phyloP scores from a whole-genome alignment of 2,888 invertebrate species.

The Metacarcinus magister region DNA sequence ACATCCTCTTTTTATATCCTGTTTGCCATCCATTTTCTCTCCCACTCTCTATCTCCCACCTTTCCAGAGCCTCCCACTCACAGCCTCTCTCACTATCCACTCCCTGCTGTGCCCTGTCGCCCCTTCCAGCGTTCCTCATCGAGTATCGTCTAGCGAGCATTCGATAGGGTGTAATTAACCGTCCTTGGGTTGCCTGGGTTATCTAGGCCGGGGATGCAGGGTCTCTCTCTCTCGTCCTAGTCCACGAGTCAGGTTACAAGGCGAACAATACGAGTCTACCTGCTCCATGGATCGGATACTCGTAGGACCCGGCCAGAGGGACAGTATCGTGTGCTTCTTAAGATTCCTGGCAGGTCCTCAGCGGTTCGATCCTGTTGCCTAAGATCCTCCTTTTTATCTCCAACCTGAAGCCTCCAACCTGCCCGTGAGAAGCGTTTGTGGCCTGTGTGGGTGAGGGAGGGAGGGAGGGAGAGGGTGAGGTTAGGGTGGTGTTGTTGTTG shows the following conservation, averaged over 20 bases:
- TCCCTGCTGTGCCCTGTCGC: not conserved
- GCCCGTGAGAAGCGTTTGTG: slow-evolving; percentile 52
- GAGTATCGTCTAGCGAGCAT: slow-evolving; percentile 67
- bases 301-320: slow-evolving; percentile 49
- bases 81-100: not conserved
- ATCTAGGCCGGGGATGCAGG: slow-evolving; percentile 55
- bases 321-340: slow-evolving; percentile 72
- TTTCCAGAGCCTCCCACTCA: not conserved
- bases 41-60: not conserved
- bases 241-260: slow-evolving; percentile 57
- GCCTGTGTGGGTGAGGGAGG: not conserved
- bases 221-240: slow-evolving; percentile 3
- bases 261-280: slow-evolving; percentile 69
- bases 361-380: slow-evolving; percentile 64
- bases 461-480: slow-evolving; percentile 3
- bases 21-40: not conserved
- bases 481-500: not conserved
- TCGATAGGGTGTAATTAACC: slow-evolving; percentile 74
- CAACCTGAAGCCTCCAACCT: not conserved
- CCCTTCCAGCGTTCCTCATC: slow-evolving; percentile 54
- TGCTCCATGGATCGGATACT: slow-evolving; percentile 64
- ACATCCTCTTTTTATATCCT: not conserved
- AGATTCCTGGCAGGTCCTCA: slow-evolving; percentile 67
- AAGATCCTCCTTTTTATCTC: not conserved
- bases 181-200: slow-evolving; percentile 60